A percentile compares a stretch with the other conserved stretches of the same genome.
Conservation (phyloP, 2,797 vertebrate genomes). For the Sebastes cheni region DNA sequence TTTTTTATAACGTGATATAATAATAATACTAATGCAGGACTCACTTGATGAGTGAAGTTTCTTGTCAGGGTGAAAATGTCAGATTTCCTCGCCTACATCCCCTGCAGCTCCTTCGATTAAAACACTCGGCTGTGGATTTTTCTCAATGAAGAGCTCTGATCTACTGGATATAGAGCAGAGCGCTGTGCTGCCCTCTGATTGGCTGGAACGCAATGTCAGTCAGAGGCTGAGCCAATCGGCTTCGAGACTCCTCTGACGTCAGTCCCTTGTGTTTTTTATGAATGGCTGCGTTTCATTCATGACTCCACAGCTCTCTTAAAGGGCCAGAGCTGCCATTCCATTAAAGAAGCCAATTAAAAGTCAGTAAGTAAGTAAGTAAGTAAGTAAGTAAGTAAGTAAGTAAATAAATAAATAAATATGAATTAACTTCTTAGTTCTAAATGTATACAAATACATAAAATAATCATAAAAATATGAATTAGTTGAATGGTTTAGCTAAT, state of each 20-base stretch:
- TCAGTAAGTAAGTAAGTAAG: too few relatives aligned
- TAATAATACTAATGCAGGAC: not conserved
- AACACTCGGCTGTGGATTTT: slow-evolving; percentile 73
- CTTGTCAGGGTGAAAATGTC: slow-evolving; percentile 20
- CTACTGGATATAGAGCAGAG: slow-evolving; percentile 4
- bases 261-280: slow-evolving; percentile 76
- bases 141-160: slow-evolving; percentile 76
- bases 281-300: slow-evolving; percentile 86
- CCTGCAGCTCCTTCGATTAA: slow-evolving; percentile 51
- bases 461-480: not conserved
- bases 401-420: not conserved
- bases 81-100: slow-evolving; percentile 49
- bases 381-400: too few relatives aligned
- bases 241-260: slow-evolving; percentile 17
- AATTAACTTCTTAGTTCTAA: not conserved
- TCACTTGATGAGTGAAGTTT: slow-evolving; percentile 49
- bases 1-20: not conserved
- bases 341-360: not conserved
- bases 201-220: slow-evolving; percentile 51
- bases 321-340: slow-evolving; percentile 28
- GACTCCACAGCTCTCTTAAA: slow-evolving; percentile 74
- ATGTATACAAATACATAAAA: not conserved
- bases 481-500: not conserved
- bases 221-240: slow-evolving; percentile 65
- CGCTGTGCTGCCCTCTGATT: slow-evolving; percentile 48